Conservation (phyloP, 53 echinoderm and acorn worm genomes). For the Antedon mediterranea region DNA sequence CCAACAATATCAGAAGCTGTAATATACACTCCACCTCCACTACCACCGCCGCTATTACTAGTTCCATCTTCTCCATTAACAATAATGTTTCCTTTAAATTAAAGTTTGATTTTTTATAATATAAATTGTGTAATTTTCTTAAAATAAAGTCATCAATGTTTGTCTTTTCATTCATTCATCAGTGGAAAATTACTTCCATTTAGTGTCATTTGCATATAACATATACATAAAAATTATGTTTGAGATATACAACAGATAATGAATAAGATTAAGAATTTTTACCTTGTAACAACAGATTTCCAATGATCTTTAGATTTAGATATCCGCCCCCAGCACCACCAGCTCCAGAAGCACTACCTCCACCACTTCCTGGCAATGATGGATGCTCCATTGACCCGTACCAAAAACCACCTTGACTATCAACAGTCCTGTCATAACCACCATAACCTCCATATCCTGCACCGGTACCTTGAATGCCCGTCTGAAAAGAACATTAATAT, state of each 20-base stretch:
- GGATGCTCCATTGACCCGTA: conserved; percentile 35
- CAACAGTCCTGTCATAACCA: conserved; percentile 20
- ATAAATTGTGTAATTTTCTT: too few species aligned
- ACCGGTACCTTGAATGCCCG: conserved; percentile 35
- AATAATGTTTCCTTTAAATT: conserved; percentile 27
- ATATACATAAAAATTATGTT: too few species aligned
- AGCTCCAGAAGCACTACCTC: conserved; percentile 41
- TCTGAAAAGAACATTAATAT: neutral
- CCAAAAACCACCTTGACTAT: conserved; percentile 28
- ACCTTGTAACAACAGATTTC: conserved; percentile 40
- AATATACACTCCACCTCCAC: conserved; percentile 38
- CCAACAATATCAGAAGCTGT: conserved; percentile 13
- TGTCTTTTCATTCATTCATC: too few species aligned
- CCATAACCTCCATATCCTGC: conserved; percentile 69
- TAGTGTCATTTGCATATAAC: too few species aligned
- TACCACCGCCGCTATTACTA: conserved; percentile 49
- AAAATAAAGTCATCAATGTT: too few species aligned
- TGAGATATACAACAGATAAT: too few species aligned
- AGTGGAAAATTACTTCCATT: too few species aligned
- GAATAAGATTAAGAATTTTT: too few species aligned
- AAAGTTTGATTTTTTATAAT: too few species aligned
- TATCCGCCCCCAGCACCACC: conserved; percentile 67
- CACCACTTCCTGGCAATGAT: conserved; percentile 44
- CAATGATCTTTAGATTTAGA: conserved; percentile 44
- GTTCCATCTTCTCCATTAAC: conserved; percentile 29